Base-by-base conservation (phyloP, 2,113 vertebrate genomes). In the Microtus ochrogaster region DNA sequence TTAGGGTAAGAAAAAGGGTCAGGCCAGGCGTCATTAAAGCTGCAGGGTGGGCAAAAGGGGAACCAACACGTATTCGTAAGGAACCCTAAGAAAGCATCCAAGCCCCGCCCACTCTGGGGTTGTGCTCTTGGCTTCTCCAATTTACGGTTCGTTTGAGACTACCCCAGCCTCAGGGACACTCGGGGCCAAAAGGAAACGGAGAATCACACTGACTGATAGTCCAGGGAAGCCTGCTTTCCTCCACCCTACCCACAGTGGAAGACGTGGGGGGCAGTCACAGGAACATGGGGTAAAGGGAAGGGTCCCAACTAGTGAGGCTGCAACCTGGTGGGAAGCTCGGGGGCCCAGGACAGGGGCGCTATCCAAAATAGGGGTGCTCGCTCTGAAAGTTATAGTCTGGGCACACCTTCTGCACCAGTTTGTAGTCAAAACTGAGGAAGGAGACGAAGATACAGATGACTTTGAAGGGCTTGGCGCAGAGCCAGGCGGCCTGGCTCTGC, bases 361-460 rank as follows among this genome's bases (percentile, higher is more conserved):
- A 99, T 95, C 99, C 99, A 1, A 99, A 99, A 93, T 99, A 99
- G 68, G 99, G 99, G 88, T 99, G 99, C 92, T 99, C 99, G 39
- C 99, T 99, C 99, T 99, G 99, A 98, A 99, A 99, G 98, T 99
- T 99, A 98, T 99, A 99, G 98, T 99, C 99, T 74, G 99, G 99
- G 95, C 99, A 99, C 97, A 99, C 99, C 98, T 99, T 99, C 98
- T 99, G 99, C 95, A 99, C 99, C 97, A 99, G 98, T 99, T 99
- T 99, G 98, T 99, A 99, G 97, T 99, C 99, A 92, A 99, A 99
- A 98, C 99, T 99, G 96, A 99, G 99, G 99, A 99, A 99, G 95
- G 99, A 99, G 98, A 99, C 99, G 98, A 99, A 99, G 98, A 99
- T 99, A 98, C 99, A 99, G 98, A 99, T 99, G 98, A 99, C 99